Evolutionary conservation across 2,797 vertebrate genomes (phyloP), one percentile per base, ranked within the genome.

Genomic region (Hyperoplus immaculatus): DNA sequence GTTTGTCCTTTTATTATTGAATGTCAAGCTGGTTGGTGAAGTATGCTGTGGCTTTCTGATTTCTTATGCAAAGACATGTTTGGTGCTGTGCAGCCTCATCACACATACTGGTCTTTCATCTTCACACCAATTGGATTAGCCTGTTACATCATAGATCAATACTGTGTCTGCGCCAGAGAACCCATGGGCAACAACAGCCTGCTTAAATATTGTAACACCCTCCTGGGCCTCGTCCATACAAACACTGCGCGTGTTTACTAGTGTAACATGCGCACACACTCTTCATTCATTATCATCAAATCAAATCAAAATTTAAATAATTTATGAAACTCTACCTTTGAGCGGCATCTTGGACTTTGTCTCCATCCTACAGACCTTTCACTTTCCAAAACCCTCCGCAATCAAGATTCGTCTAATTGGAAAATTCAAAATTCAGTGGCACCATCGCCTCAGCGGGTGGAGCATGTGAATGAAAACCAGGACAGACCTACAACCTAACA

Each of bases 91-190:
- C 21, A 11, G 50, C 63, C 59, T 63, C 62, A 11, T 42, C 58
- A 62, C 54, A 51, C 49, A 60, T 10, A 50, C 45, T 13, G 21
- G 29, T 60, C 53, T 38, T 72, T 77, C 13, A 77, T 81, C 59
- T 72, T 71, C 58, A 57, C 38, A 63, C 51, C 59, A 71, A 70
- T 29, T 49, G 57, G 56, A 83, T 83, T 80, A 68, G 13, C n/a
- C 36, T n/a, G 55, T 82, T 66, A 68, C 39, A 50, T 57, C 70
- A 75, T 51, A 56, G 69, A 86, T 87, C 77, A 77, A 81, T 85
- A 77, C 38, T 62, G 69, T 74, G 78, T 69, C 65, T 38, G n/a
- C 72, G 47, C 61, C 57, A 59, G 75, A 54, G 62, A 64, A 78
- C 1, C 3, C 41, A 66, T 42, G 21, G 68, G 47, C 46, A 3